Evolutionary conservation across 2,888 invertebrate genomes (phyloP), one percentile per base, ranked within the genome.

Genomic region (Rhagium mordax): DNA sequence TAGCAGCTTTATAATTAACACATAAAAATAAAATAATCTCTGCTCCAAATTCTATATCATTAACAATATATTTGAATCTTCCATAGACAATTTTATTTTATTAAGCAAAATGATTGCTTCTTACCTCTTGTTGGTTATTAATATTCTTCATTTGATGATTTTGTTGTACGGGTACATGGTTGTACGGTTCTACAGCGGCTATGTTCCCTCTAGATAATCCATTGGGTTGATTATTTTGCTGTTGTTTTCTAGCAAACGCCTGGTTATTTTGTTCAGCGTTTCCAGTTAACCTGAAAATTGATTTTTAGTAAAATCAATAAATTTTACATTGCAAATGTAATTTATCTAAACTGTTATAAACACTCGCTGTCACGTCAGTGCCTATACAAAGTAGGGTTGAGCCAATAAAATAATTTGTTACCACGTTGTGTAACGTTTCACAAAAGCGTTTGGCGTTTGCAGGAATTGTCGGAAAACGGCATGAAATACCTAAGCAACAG

Each of bases 181-280:
- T 95, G 86, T 95, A 96, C 3, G 96, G 96, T 85, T 96, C 96
- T 47, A 96, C 94, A 57, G 96, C 96, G 16, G 96, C 96, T 74
- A 96, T 93, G 87, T 96, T 95, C 68, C 94, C 94, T 61, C 94
- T 90, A 5, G 93, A 90, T 81, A 91, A 90, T 24, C 89, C 88
- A 74, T 87, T 88, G 6, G 93, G 89, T 79, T 91, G 90, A 72
- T 80, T 84, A 61, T 81, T 80, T 68, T 84, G 85, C 68, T 84
- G 86, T 51, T 86, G 83, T 77, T 86, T 87, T 60, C 86, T 82
- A 13, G 84, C 81, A 67, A 86, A 87, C 20, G 84, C 84, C 69
- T 85, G 86, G 70, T 85, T 86, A 71, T 82, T 85, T 79, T 86
- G 87, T 70, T 88, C 87, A 5, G 84, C 78, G 59, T 84, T 85